Base-by-base conservation (phyloP, 2,113 vertebrate species). In the Thryonomys swinderianus region DNA sequence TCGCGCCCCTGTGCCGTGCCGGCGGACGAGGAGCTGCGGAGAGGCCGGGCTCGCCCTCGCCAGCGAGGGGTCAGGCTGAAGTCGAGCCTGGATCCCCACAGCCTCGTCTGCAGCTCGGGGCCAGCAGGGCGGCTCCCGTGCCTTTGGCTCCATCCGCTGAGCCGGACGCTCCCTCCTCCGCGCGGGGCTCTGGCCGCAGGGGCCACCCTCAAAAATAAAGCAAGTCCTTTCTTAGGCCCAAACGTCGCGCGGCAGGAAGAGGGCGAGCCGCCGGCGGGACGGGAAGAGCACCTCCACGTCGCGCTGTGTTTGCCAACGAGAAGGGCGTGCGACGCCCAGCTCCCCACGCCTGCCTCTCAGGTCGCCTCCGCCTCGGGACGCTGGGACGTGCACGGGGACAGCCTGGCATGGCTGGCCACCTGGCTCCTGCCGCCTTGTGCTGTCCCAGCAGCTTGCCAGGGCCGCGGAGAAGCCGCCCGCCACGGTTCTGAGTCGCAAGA, bases 401-500 rank as follows among this genome's bases (percentile, higher is more conserved):
- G 61, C 20, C 61, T 17, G 67, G 30, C 71, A 73, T 3, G 74
- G 66, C 96, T 0, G 2, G 42, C 66, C 79, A 74, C 87, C 83
- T 61, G 48, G 80, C 91, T 85, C 87, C 86, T 96, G 83, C 40
- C 21, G 42, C 76, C 64, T 69, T 21, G 2, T 0, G 1, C 93
- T 51, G 34, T 93, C 73, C 90, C 78, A 53, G 82, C 55, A 14
- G 55, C 71, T 78, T 11, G 0, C 53, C 62, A 13, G 89, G 95
- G 90, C 90, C 66, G 10, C 0, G 1, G 37, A 94, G 84, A 84
- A 87, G 69, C 66, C 0, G 0, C 86, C 27, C 30, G 25, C 61
- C 61, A 10, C 20, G 51, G 4, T 67, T 90, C 62, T n/a, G 79
- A 64, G 69, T 55, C 90, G 95, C 94, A 78, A 95, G 94, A 88